Evolutionary conservation across 2,113 vertebrate species (phyloP), one percentile per base, ranked within the genome.

Genomic region (Casuarius casuarius): DNA sequence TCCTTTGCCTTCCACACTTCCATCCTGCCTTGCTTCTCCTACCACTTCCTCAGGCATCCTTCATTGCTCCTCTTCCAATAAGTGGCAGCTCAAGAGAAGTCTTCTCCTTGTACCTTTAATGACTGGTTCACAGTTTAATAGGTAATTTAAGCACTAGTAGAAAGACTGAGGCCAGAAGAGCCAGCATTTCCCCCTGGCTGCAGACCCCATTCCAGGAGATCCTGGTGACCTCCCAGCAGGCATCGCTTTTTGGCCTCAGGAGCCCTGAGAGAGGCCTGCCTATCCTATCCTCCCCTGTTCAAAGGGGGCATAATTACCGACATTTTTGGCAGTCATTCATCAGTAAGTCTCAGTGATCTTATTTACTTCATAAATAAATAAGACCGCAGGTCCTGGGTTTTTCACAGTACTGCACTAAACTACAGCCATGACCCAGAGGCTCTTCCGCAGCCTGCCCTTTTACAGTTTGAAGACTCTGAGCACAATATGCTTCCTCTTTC

Each of bases 401-500:
- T 59, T 93, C n/a, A 8, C 20, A 6, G 54, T 1, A 5, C 46
- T 56, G 74, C 80, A 67, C 51, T 0, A 2, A 46, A 56, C 6
- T 1, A 5, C 15, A 33, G 48, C 26, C 4, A 49, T 40, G n/a
- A 14, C 13, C 38, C 85, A 62, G 46, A 58, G n/a, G 42, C 40
- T 51, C 25, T 70, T 63, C 48, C 11, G 40, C 67, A 86, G 49
- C 44, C 56, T 59, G 25, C 73, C 12, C 13, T 40, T 72, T 25
- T 48, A 20, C 33, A 3, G 6, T 56, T 25, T 0, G 0, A 16
- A n/a, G 28, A 52, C 3, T 21, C 16, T 2, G 2, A 12, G 16
- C 3, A 5, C 7, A 17, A 2, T 2, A 16, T 1, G 0, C 35
- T 7, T 59, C 76, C 58, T 71, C 2, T 0, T 33, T 13, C 58